Evolutionary conservation across 2,888 invertebrate species (phyloP), one percentile per base, ranked within the genome.

Genomic region (Fissipunctia ypsillon): DNA sequence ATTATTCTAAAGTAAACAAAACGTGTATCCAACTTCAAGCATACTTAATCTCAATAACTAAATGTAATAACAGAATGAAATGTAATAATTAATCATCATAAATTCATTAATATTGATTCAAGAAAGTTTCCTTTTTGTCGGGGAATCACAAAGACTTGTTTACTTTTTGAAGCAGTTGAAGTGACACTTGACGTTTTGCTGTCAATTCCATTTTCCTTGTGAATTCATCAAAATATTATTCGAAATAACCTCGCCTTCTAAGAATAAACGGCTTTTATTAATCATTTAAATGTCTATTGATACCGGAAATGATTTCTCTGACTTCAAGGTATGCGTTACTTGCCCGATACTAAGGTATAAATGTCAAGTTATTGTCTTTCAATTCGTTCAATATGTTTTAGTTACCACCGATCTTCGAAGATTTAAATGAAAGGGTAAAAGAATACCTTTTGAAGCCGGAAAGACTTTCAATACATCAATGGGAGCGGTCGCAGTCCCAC

Each of bases 391-490:
- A 84, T 87, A 84, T 91, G 88, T 94, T 94, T 77, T 82, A 96
- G 96, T 79, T 93, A 43, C 98, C 98, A 70, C 97, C 98, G 35
- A 97, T 98, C 75, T 95, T 98, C 75, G 97, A 97, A 68, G 97
- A 97, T 83, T 95, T 98, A 45, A 95, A 96, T 86, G 97, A 97
- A 80, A 96, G 97, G 81, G 94, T 98, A 45, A 97, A 97, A 88
- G 96, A 97, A 66, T 98, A 97, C 85, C 93, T 98, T 52, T 93
- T 97, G 69, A 97, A 97, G 86, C 97, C 97, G 3, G 98, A 98
- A 87, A 96, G 96, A 77, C 94, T 98, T 60, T 97, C 98, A 0
- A 98, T 98, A 82, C 98, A 98, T 92, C 96, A 97, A 85, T 97
- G 97, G 93, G 97, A 97, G 88, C 96, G 96, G 85, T 97, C 97